Conservation (phyloP, 1,140 invertebrate species). For the Bombyx mandarina region DNA sequence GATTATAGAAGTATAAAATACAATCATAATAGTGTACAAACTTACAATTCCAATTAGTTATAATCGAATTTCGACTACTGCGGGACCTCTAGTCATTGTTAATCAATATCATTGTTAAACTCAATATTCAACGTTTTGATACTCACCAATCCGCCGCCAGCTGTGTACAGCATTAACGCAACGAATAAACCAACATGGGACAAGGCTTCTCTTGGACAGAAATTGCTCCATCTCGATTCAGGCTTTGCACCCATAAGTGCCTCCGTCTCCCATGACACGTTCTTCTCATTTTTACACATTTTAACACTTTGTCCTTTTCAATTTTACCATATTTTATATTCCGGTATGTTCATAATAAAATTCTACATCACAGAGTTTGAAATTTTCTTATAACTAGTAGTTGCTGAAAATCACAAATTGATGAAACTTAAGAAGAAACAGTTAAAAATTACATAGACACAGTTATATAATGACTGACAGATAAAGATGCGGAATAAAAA, state of each 20-base stretch:
- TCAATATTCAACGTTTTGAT: conserved; percentile 2
- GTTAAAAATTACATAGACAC: too few species aligned
- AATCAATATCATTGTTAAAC: too few species aligned
- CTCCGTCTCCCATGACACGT: conserved; percentile 64
- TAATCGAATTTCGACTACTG: too few species aligned
- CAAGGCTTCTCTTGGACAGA: conserved; percentile 73
- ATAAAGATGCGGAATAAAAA: too few species aligned
- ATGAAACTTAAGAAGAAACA: too few species aligned
- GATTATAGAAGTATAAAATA: too few species aligned
- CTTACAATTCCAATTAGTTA: too few species aligned
- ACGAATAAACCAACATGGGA: conserved; percentile 80
- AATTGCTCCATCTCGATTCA: conserved; percentile 55
- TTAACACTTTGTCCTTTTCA: conserved; percentile 20
- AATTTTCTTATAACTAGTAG: not conserved
- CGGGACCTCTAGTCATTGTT: too few species aligned
- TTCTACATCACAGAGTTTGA: not conserved
- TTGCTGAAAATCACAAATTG: too few species aligned
- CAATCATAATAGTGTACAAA: too few species aligned
- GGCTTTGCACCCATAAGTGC: conserved; percentile 53
- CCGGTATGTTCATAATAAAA: not conserved
- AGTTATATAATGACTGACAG: too few species aligned
- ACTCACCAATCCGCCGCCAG: conserved; percentile 81
- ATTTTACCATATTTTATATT: conserved; percentile 1
- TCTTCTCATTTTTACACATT: conserved; percentile 56
- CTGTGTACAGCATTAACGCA: conserved; percentile 80